Percentiles rank a stretch among this genome's conserved stretches.
These are phyloP conservation scores for Trichacis sp. DNA, from an alignment of 2,888 invertebrate genomes.

Conservation along the genomic window DNA sequence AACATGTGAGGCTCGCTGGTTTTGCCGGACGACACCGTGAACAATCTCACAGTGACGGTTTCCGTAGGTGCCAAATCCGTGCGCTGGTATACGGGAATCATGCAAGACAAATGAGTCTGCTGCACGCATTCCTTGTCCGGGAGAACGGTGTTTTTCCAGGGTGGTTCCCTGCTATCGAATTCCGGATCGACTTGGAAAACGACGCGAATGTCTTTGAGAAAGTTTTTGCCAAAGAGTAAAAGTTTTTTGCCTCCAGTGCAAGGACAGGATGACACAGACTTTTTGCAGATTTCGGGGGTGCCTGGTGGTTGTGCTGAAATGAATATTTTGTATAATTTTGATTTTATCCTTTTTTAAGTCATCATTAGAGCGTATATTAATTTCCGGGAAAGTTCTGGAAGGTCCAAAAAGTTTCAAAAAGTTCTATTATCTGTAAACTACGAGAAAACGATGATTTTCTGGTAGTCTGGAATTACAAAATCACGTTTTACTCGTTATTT, in stretches of 20 bases:
- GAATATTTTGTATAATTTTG: too few species aligned
- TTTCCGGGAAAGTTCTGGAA: too few species aligned
- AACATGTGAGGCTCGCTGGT: constrained; percentile 88
- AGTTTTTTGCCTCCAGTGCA: constrained; percentile 86
- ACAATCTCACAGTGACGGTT: constrained; percentile 81
- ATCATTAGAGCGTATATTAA: too few species aligned
- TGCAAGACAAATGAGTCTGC: constrained; percentile 89
- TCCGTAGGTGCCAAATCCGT: constrained; percentile 75
- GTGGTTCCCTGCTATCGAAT: constrained; percentile 70
- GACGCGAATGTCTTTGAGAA: constrained; percentile 89
- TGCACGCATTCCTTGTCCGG: constrained; percentile 92
- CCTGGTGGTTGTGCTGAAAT: constrained; percentile 89
- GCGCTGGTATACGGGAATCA: constrained; percentile 82
- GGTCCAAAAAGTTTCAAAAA: too few species aligned
- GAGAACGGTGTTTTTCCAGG: constrained; percentile 85
- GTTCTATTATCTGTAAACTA: too few species aligned
- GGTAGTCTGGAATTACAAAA: too few species aligned
- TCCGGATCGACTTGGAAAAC: constrained; percentile 76
- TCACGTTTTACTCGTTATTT: too few species aligned
- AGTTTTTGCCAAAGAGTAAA: constrained; percentile 91
- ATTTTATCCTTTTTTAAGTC: too few species aligned
- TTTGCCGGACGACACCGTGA: constrained; percentile 87
- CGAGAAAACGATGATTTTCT: too few species aligned
- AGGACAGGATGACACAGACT: constrained; percentile 84
- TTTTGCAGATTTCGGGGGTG: constrained; percentile 91